Evolutionary conservation across 2,888 invertebrate genomes (phyloP), one percentile per base, ranked within the genome.

Genomic region (Scaeva pyrastri): DNA sequence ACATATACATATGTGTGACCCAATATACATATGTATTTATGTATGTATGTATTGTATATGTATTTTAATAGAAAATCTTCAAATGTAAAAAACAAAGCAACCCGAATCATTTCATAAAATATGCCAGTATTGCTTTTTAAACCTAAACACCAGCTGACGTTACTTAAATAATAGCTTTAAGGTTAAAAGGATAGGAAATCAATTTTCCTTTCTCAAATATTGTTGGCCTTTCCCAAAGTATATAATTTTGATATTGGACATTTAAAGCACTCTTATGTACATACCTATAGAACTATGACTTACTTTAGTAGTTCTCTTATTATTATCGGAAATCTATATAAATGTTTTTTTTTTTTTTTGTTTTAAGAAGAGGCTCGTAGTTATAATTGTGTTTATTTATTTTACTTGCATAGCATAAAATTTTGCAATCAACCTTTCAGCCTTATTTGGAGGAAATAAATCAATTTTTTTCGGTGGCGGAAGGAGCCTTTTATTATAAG

Each of bases 81-180:
- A 66, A 66, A 48, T 45, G 50, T 52, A 12, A 43, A 45, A 6
- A n/a, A 21, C 19, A 36, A 21, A 31, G 41, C 31, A 11, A 26
- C 26, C 43, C n/a, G 43, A 43, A 23, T 48, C 26, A 16, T 68
- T 52, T 21, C 3, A 26, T 39, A 7, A 26, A 55, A 6, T 55
- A 31, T 14, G 55, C 26, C n/a, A 52, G 4, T 55, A 55, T 55
- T 26, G 55, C 23, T 31, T 55, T 55, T 26, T 1, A 14, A n/a
- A 45, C 23, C 43, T 45, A 43, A 62, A 62, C 16, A 62, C 6
- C 14, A 62, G 62, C 43, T 62, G 62, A 23, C 43, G 43, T 26
- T 26, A 2, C 12, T 45, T 45, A 16, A 62, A 62, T 26, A 43
- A 62, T 62, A 26, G 39, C 62, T 62, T 62, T 26, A 43, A 62